These are phyloP conservation scores for Hafferia zeledoni DNA, from an alignment of 2,797 vertebrate species.

Conservation along the genomic window DNA sequence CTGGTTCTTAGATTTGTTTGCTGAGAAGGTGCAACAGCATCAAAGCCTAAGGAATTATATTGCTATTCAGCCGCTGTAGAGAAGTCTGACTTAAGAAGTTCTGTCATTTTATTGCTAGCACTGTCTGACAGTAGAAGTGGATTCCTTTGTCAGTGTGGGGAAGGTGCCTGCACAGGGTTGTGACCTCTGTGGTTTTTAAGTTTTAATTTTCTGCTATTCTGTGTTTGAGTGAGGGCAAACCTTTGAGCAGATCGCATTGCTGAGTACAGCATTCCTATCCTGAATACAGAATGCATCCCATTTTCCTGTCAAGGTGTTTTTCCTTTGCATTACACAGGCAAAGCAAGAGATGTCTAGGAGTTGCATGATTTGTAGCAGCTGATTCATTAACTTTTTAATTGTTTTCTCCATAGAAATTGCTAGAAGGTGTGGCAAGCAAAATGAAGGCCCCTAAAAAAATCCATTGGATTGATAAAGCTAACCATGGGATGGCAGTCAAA, in stretches of 20 bases:
- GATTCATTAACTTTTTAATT: background rate
- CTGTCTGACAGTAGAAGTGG: background rate
- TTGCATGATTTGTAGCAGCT: background rate
- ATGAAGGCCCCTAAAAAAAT: constrained; percentile 85
- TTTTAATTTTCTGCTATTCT: background rate
- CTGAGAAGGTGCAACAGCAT: background rate
- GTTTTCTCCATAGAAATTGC: constrained; percentile 76
- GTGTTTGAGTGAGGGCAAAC: background rate
- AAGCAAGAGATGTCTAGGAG: background rate
- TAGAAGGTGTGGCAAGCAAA: constrained; percentile 79
- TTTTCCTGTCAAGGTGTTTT: background rate
- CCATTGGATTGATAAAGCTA: constrained; percentile 88
- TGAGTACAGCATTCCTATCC: background rate
- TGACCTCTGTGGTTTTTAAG: background rate
- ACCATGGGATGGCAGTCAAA: constrained; percentile 87
- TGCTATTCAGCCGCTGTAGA: background rate
- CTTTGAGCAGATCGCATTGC: background rate
- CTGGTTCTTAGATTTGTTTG: background rate
- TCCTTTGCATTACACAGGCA: background rate
- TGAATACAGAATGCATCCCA: background rate
- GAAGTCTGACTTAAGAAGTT: background rate
- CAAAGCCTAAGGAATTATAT: background rate
- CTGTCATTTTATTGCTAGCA: background rate
- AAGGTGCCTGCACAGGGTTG: background rate
- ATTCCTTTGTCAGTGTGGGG: background rate